A percentile compares a stretch with the other conserved stretches of the same genome.
phyloP scores from a whole-genome alignment of 2,113 vertebrate genomes.

The Erythrolamprus reginae region DNA sequence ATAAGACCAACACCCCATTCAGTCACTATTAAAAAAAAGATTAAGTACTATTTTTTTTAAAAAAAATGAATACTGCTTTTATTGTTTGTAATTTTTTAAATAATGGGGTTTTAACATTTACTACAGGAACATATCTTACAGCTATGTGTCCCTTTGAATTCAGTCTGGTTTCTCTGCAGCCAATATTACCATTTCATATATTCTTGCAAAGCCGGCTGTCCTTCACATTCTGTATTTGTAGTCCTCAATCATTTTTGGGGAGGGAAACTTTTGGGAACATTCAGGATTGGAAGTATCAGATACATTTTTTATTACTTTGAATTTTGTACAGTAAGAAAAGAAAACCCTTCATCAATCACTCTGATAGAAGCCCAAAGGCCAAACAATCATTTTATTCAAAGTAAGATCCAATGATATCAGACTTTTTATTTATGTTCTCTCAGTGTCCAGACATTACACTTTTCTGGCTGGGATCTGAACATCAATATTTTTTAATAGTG shows the following conservation, averaged over 20 bases:
- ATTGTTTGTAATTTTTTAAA: neutral
- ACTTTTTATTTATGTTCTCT: slow-evolving; percentile 53
- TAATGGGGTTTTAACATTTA: neutral
- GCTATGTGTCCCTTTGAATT: neutral
- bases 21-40: neutral
- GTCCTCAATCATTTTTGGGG: slow-evolving; percentile 28
- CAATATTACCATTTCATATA: slow-evolving; percentile 33
- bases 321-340: slow-evolving; percentile 54
- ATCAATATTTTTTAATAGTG: slow-evolving; percentile 58
- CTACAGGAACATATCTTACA: neutral
- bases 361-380: slow-evolving; percentile 49
- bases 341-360: slow-evolving; percentile 55
- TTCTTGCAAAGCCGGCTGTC: neutral
- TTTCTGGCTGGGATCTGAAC: slow-evolving; percentile 45
- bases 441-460: slow-evolving; percentile 29
- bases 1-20: no score
- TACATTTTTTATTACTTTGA: slow-evolving; percentile 52
- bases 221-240: slow-evolving; percentile 31
- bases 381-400: slow-evolving; percentile 51
- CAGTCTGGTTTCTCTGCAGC: neutral
- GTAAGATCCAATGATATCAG: slow-evolving; percentile 27
- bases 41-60: neutral
- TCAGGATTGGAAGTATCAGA: slow-evolving; percentile 32
- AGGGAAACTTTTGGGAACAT: slow-evolving; percentile 22
- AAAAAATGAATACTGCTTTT: neutral